Conservation (phyloP, 2,888 invertebrate species). For the Sturmia bella region DNA sequence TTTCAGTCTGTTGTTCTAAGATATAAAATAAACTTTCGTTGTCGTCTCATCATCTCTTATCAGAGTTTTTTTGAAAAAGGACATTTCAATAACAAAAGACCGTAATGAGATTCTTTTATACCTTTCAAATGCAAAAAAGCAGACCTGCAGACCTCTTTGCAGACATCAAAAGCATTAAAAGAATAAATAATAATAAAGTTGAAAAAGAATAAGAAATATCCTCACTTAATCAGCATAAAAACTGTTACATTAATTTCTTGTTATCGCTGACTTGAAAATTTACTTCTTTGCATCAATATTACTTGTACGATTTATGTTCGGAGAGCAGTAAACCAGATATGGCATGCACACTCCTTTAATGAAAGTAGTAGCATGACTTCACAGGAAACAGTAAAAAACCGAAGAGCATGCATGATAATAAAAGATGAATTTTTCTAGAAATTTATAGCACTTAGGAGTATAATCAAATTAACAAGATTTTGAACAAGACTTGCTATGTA, state of each 20-base stretch:
- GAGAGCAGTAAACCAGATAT: slow-evolving; percentile 10
- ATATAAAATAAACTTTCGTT: not conserved
- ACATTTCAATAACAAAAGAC: slow-evolving; percentile 17
- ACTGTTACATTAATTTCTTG: slow-evolving; percentile 21
- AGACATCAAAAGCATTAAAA: not conserved
- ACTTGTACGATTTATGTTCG: not conserved
- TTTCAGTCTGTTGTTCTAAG: too few relatives aligned
- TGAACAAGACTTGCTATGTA: too few relatives aligned
- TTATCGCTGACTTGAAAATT: slow-evolving; percentile 1
- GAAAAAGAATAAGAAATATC: slow-evolving; percentile 18
- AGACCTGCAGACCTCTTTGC: too few relatives aligned
- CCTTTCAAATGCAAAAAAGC: not conserved
- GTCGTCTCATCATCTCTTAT: slow-evolving; percentile 11
- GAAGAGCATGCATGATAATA: too few relatives aligned
- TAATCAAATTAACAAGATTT: too few relatives aligned
- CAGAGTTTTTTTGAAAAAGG: slow-evolving; percentile 8
- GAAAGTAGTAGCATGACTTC: slow-evolving; percentile 1
- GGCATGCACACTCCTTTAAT: slow-evolving; percentile 15
- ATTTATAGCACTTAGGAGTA: too few relatives aligned
- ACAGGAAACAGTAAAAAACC: too few relatives aligned
- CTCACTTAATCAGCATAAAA: slow-evolving; percentile 36
- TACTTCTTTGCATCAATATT: slow-evolving; percentile 1
- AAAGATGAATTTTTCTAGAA: too few relatives aligned
- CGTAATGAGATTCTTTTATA: slow-evolving; percentile 20
- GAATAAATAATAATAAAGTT: slow-evolving; percentile 11